A percentile compares a stretch with the other conserved stretches of the same genome.
Evolutionary conservation across 1,140 invertebrate species (phyloP).

Genomic region (Hylaeus anthracinus): DNA sequence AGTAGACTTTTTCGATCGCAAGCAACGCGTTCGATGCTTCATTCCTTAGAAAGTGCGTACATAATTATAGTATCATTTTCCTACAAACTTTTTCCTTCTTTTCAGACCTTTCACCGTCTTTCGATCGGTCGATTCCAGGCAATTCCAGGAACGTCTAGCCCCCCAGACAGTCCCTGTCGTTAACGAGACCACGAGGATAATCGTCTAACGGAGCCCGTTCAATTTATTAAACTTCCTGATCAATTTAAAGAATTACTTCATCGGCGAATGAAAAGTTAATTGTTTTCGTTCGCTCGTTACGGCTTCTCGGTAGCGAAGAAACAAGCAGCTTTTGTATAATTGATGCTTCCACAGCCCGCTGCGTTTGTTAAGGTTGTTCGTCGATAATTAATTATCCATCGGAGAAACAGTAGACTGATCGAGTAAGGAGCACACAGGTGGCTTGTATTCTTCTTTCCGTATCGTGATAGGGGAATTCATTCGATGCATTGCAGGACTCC

Average conservation of each 20-base stretch:
- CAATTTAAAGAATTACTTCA: not conserved
- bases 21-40: slow-evolving; percentile 4
- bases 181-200: slow-evolving; percentile 20
- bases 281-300: not conserved
- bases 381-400: slow-evolving; percentile 44
- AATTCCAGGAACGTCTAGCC: slow-evolving; percentile 1
- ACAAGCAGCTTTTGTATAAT: not conserved
- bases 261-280: not conserved
- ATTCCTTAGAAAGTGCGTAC: slow-evolving; percentile 54
- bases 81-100: slow-evolving; percentile 43
- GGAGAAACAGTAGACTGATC: slow-evolving; percentile 29
- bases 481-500: not conserved
- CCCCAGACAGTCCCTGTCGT: slow-evolving; percentile 1
- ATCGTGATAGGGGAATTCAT: no score
- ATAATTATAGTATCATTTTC: slow-evolving; percentile 46
- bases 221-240: slow-evolving; percentile 6
- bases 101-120: slow-evolving; percentile 54
- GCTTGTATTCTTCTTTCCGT: not conserved
- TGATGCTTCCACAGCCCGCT: not conserved
- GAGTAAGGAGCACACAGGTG: slow-evolving; percentile 28
- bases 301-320: not conserved
- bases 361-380: not conserved
- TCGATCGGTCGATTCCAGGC: not conserved
- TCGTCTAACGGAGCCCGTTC: slow-evolving; percentile 16
- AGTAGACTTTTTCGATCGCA: not conserved